Base-by-base conservation (phyloP, 2,888 invertebrate species). In the Nemapogon koenigi region DNA sequence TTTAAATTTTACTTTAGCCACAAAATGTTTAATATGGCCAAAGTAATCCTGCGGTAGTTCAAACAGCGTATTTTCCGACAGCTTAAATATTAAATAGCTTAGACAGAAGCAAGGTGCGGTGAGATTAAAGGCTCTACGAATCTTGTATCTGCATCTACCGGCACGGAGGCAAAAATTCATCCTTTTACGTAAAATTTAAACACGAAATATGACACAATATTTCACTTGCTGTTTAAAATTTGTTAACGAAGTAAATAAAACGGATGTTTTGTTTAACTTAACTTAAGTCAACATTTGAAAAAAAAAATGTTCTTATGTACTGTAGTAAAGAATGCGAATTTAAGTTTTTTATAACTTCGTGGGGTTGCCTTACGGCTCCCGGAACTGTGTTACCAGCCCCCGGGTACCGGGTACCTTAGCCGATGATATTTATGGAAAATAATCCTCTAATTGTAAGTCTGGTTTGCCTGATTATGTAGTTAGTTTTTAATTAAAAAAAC, bases 71-170 rank as follows among this genome's bases (percentile, higher is more conserved):
- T 37, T 37, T 37, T 27, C 37, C 27, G 22, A 27, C 37, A 27
- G 37, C 37, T 37, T 37, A 37, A 37, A 37, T 37, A 37, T 37
- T 37, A 37, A 37, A 37, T 17, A 37, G 37, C 27, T 37, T 28
- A 37, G 37, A 37, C 16, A 17, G 27, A 11, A 4, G 37, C 16
- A 37, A 37, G 37, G 37, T 16, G 37, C n/a, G 15, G 27, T n/a
- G n/a, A 22, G 18, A 14, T 27, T 28, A 37, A 30, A 30, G 31
- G 15, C 14, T 30, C 16, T n/a, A n/a, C 13, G 14, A 30, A 16
- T 30, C 16, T 30, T 30, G 31, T 30, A 30, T 4, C 28, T 4
- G 28, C 28, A 13, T n/a, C 28, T n/a, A n/a, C n/a, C n/a, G n/a
- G n/a, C n/a, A n/a, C n/a, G n/a, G n/a, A n/a, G n/a, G n/a, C n/a